Percentiles rank a stretch among this genome's conserved stretches.
Evolutionary conservation across 2,113 vertebrate species (phyloP).

Genomic region (Pedionomus torquatus): DNA sequence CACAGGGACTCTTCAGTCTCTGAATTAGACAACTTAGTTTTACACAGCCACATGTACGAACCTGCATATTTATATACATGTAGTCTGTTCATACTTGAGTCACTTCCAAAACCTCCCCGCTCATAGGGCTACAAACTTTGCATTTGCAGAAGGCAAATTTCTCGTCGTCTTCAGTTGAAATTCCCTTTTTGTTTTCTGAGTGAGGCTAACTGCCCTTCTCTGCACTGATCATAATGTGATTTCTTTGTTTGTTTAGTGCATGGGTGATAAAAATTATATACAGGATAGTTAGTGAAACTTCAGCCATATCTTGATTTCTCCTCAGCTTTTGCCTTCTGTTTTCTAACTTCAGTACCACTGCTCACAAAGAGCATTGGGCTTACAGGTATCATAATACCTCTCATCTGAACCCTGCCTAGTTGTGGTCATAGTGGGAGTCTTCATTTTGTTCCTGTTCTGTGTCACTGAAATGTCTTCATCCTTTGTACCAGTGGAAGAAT

Average conservation of each 20-base stretch:
- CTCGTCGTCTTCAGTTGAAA: background rate
- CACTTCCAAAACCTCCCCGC: background rate
- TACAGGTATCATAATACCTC: background rate
- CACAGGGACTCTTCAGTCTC: background rate
- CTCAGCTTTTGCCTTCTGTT: background rate
- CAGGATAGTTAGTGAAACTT: background rate
- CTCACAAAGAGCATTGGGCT: background rate
- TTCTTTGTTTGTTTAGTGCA: background rate
- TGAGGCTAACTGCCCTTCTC: background rate
- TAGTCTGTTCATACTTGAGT: fast-evolving
- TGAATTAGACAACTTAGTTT: background rate
- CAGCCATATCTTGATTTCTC: background rate
- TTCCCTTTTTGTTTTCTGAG: background rate
- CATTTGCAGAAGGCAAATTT: background rate
- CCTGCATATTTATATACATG: background rate
- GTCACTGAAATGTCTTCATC: background rate
- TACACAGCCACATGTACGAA: fast-evolving
- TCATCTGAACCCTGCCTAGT: background rate
- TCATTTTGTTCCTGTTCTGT: background rate
- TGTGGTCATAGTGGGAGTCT: background rate
- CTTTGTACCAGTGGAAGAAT: background rate
- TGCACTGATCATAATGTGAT: background rate
- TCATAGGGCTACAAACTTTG: background rate
- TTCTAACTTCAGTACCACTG: background rate
- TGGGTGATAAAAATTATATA: background rate